Evolutionary conservation across 2,797 vertebrate genomes (phyloP).

Genomic region (Pseudomugil gertrudae): DNA sequence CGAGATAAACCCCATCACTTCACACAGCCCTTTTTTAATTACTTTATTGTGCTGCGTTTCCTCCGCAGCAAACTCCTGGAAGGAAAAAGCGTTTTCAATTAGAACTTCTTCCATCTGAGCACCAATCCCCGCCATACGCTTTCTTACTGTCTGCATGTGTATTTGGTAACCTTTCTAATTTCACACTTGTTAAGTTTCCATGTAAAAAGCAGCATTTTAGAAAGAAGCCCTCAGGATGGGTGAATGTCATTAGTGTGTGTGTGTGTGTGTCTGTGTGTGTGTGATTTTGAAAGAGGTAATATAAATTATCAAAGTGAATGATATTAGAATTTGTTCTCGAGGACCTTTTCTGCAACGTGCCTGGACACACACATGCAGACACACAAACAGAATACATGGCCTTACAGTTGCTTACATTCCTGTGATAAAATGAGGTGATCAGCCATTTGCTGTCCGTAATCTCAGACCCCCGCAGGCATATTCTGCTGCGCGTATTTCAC

Average conservation of each 20-base stretch:
- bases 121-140: conserved; percentile 48
- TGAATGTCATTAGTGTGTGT: conserved; percentile 67
- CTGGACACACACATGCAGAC: conserved; percentile 14
- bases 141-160: conserved; percentile 49
- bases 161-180: conserved; percentile 84
- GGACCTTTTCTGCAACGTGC: conserved; percentile 24
- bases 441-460: conserved; percentile 36
- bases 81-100: conserved; percentile 80
- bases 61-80: conserved; percentile 66
- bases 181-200: conserved; percentile 85
- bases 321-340: conserved; percentile 37
- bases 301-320: conserved; percentile 43
- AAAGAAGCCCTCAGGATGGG: conserved; percentile 70
- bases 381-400: conserved; percentile 16
- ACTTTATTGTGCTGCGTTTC: conserved; percentile 61
- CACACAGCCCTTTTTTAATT: conserved; percentile 58
- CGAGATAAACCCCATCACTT: conserved; percentile 59
- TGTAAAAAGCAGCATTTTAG: conserved; percentile 81
- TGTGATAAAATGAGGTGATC: conserved; percentile 53
- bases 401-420: conserved; percentile 38
- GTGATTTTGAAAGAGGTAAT: conserved; percentile 40
- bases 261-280: conserved; percentile 14
- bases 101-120: conserved; percentile 63
- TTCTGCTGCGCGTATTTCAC: conserved; percentile 41
- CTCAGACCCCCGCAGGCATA: conserved; percentile 36